Conservation (phyloP, 2,797 vertebrate genomes). For the Luscinia megarhynchos region DNA sequence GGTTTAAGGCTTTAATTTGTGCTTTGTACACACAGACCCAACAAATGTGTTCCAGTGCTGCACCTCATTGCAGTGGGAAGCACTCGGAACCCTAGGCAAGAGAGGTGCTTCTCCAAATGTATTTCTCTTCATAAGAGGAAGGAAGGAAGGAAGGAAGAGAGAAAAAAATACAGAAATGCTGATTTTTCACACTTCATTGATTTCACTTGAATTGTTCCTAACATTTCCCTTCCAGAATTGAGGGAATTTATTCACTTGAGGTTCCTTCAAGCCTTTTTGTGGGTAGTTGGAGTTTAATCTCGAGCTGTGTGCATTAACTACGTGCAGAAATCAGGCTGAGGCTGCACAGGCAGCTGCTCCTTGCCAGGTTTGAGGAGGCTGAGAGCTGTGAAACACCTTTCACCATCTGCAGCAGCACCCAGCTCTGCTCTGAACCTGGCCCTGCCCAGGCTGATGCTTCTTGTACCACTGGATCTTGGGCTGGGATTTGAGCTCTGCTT, state of each 20-base stretch:
- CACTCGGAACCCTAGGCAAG: not conserved
- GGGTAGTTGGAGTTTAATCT: not conserved
- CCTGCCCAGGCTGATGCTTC: not conserved
- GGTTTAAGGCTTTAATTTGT: not conserved
- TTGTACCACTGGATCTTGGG: not conserved
- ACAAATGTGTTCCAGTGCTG: not conserved
- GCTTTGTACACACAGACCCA: not conserved
- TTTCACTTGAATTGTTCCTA: not conserved
- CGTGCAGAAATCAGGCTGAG: not conserved
- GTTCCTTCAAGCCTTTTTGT: not conserved
- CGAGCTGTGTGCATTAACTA: not conserved
- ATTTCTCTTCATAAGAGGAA: not conserved
- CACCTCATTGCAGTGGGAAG: not conserved
- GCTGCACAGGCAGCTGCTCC: not conserved
- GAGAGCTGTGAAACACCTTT: not conserved
- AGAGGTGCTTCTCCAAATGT: not conserved
- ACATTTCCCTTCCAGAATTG: not conserved
- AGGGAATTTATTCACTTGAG: not conserved
- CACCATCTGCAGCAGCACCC: rapidly evolving
- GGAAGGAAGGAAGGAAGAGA: not conserved
- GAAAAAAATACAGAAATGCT: not conserved
- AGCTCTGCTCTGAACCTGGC: not conserved
- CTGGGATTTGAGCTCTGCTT: not conserved
- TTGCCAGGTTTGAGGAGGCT: not conserved
- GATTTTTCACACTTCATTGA: not conserved